Conservation (phyloP, 2,113 vertebrate species). For the Marmota monax region DNA sequence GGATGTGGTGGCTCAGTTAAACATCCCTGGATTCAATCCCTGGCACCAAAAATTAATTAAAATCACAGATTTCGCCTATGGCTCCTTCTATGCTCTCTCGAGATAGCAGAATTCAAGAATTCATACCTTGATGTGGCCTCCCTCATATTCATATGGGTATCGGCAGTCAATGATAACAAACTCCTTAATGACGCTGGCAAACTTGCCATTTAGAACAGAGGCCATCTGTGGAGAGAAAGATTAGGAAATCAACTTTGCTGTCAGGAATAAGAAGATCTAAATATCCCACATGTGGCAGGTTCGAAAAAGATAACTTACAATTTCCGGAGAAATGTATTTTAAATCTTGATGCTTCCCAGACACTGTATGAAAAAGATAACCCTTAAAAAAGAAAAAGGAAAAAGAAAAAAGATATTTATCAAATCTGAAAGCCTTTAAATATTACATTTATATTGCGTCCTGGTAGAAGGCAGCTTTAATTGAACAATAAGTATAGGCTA, state of each 20-base stretch:
- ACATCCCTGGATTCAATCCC: too few species aligned
- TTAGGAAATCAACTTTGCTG: neutral
- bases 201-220: slow-evolving; percentile 91
- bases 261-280: neutral
- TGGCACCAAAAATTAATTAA: too few species aligned
- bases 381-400: slow-evolving; percentile 82
- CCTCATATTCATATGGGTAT: slow-evolving; percentile 97
- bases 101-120: neutral
- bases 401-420: neutral
- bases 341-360: slow-evolving; percentile 96
- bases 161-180: slow-evolving; percentile 96
- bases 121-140: slow-evolving; percentile 96
- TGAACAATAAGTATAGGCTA: accelerated
- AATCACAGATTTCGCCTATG: neutral
- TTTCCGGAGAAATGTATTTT: slow-evolving; percentile 96
- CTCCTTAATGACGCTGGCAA: slow-evolving; percentile 89
- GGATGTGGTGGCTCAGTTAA: too few species aligned
- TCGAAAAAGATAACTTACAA: slow-evolving; percentile 87
- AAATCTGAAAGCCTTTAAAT: slow-evolving; percentile 2
- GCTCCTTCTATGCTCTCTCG: neutral
- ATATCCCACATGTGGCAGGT: neutral
- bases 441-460: neutral
- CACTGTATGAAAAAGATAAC: slow-evolving; percentile 94
- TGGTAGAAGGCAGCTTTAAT: neutral
- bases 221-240: slow-evolving; percentile 89